Evolutionary conservation across 2,797 vertebrate species (phyloP).

Genomic region (Pipistrellus pipistrellus): DNA sequence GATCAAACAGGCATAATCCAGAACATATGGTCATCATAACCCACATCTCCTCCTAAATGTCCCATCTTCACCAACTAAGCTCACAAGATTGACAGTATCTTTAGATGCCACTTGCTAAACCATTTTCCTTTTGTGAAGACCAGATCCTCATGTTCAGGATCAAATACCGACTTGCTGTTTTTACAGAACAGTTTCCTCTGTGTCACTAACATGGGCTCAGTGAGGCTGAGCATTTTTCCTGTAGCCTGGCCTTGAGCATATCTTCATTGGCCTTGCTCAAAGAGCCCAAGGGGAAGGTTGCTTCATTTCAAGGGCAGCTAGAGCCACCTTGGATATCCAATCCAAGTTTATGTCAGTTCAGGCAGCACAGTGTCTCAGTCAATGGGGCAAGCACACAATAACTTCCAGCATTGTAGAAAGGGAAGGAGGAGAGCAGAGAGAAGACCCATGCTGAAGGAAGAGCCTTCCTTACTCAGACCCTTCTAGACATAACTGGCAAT

Average conservation of each 20-base stretch:
- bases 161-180: neutral
- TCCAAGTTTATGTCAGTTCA: neutral
- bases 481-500: neutral
- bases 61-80: neutral
- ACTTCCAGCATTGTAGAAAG: neutral
- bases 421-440: neutral
- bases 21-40: neutral
- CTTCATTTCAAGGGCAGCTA: conserved; percentile 26
- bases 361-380: neutral
- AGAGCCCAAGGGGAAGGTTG: neutral
- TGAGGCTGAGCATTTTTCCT: neutral
- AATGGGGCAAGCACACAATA: neutral
- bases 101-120: neutral
- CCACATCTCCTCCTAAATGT: neutral
- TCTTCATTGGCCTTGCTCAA: neutral
- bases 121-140: neutral
- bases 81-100: neutral
- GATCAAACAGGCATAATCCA: neutral
- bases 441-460: neutral
- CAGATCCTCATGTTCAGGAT: neutral
- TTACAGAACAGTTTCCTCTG: neutral
- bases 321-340: neutral
- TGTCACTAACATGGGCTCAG: neutral
- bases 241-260: neutral
- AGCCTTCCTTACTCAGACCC: neutral